Percentiles rank a stretch among this genome's conserved stretches.
phyloP scores from a whole-genome alignment of 2,797 vertebrate species.

The Diplodus sargus region DNA sequence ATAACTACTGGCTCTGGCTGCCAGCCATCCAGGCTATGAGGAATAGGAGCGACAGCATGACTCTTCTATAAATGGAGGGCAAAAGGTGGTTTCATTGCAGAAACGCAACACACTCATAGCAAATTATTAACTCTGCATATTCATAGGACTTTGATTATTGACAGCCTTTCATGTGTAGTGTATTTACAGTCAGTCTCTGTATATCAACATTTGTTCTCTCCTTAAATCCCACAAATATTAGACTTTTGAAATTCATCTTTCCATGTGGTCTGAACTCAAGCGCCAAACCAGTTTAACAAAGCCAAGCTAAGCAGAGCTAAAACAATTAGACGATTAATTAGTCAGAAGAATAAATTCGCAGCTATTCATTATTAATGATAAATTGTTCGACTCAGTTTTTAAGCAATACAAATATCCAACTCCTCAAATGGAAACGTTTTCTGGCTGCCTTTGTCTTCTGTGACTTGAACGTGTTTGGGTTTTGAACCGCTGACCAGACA shows the following conservation, averaged over 20 bases:
- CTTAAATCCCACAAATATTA: background rate
- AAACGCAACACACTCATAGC: slow-evolving; percentile 1
- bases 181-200: background rate
- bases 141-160: background rate
- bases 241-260: background rate
- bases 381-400: background rate
- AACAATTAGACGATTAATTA: background rate
- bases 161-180: background rate
- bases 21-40: slow-evolving; percentile 38
- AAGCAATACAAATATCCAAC: background rate
- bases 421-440: background rate
- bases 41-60: slow-evolving; percentile 44
- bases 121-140: slow-evolving; percentile 34
- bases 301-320: background rate
- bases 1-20: slow-evolving; percentile 49
- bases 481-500: slow-evolving; percentile 2
- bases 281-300: background rate
- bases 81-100: slow-evolving; percentile 27
- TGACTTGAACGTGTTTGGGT: background rate
- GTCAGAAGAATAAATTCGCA: no score
- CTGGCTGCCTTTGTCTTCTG: background rate
- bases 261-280: background rate
- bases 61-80: slow-evolving; percentile 31
- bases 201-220: background rate
- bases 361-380: background rate